These are phyloP conservation scores for Argya squamiceps DNA, from an alignment of 2,797 vertebrate genomes.

Conservation along the genomic window DNA sequence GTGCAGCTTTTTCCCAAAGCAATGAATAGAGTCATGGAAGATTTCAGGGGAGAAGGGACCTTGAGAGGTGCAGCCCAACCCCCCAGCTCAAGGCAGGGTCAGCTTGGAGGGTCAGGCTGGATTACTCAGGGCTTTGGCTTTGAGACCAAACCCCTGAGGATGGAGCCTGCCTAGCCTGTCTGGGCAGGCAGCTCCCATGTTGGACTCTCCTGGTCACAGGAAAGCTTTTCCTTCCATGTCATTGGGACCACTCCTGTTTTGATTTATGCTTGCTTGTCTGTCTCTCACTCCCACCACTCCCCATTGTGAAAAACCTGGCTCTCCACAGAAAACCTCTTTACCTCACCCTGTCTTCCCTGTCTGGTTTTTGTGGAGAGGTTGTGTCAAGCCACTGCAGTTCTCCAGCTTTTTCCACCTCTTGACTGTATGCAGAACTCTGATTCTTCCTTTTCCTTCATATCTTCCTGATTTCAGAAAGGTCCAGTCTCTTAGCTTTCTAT, in stretches of 20 bases:
- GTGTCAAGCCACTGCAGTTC: not conserved
- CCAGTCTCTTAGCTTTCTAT: not conserved
- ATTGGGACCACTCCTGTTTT: not conserved
- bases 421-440: rapidly evolving
- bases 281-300: not conserved
- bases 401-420: not conserved
- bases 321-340: not conserved
- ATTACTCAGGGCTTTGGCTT: not conserved
- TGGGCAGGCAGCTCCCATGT: not conserved
- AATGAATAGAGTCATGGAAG: not conserved
- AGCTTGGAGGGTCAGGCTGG: not conserved
- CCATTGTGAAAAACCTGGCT: not conserved
- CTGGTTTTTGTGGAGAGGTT: not conserved
- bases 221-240: not conserved
- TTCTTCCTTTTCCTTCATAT: not conserved
- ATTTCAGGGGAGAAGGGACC: not conserved
- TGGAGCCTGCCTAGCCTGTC: not conserved
- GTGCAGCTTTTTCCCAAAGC: not conserved
- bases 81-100: not conserved
- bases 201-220: not conserved
- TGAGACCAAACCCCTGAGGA: not conserved
- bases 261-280: not conserved
- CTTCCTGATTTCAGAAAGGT: not conserved
- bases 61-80: not conserved
- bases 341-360: not conserved